Conservation (phyloP, 2,888 invertebrate genomes). For the Alcis repandata region DNA sequence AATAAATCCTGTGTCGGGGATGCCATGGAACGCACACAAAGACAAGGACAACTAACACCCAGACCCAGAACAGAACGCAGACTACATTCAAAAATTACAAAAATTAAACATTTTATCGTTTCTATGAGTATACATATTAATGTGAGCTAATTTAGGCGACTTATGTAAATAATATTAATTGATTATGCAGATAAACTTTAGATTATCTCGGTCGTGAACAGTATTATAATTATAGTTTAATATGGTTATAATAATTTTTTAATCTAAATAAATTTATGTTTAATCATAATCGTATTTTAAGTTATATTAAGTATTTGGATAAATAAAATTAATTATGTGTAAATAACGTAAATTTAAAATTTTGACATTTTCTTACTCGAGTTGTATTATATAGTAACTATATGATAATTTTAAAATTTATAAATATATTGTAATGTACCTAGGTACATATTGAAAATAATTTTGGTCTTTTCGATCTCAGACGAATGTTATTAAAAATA, state of each 20-base stretch:
- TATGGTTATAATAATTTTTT: not conserved
- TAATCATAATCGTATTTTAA: not conserved
- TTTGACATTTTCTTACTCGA: conserved; percentile 29
- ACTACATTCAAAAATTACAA: too few relatives aligned
- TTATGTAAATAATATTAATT: conserved; percentile 21
- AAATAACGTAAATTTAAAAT: conserved; percentile 17
- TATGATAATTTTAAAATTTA: conserved; percentile 10
- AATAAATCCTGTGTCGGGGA: too few relatives aligned
- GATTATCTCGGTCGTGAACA: conserved; percentile 11
- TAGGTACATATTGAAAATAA: not conserved
- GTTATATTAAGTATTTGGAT: not conserved
- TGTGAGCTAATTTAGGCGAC: not conserved
- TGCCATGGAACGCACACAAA: too few relatives aligned
- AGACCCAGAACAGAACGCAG: too few relatives aligned
- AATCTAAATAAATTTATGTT: conserved; percentile 5
- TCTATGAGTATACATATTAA: not conserved
- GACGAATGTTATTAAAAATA: not conserved
- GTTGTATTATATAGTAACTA: conserved; percentile 28
- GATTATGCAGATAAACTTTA: conserved; percentile 15
- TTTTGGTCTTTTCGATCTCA: conserved; percentile 10
- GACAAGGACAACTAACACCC: too few relatives aligned
- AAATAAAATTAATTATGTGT: conserved; percentile 13
- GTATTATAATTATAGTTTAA: conserved; percentile 23
- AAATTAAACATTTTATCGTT: too few relatives aligned
- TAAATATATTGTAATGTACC: not conserved